A percentile compares a stretch with the other conserved stretches of the same genome.
phyloP scores from a whole-genome alignment of 30 jellyfish, hydroid and myxozoan genomes.

The Rhopilema esculentum region DNA sequence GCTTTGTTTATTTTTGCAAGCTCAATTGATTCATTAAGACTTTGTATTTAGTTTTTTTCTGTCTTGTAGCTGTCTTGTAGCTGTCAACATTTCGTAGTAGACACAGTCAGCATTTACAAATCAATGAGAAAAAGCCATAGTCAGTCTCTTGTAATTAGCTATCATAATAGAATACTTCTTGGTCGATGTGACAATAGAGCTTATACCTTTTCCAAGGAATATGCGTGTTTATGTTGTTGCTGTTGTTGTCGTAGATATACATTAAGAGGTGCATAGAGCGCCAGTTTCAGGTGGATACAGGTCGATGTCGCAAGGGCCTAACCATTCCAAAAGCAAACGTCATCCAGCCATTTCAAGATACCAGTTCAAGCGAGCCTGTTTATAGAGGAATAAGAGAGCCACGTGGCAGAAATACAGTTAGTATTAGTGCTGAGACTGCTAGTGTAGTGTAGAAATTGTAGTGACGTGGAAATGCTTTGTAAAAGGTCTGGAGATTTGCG shows the following conservation, averaged over 20 bases:
- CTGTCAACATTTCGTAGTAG: no score
- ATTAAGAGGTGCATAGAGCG: conserved; percentile 77
- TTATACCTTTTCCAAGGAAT: background rate
- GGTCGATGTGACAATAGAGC: background rate
- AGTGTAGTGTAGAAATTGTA: background rate
- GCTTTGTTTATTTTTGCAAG: no score
- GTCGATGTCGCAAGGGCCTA: conserved; percentile 44
- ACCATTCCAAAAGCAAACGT: conserved; percentile 75
- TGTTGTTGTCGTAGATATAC: conserved; percentile 57
- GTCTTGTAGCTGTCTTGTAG: no score
- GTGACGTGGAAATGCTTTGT: background rate
- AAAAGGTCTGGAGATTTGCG: no score
- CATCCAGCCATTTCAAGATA: conserved; percentile 60
- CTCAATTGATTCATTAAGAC: no score
- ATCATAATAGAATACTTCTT: background rate
- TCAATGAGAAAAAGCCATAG: no score
- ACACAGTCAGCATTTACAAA: no score
- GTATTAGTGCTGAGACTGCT: background rate
- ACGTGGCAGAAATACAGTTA: conserved; percentile 35
- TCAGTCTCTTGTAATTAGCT: no score
- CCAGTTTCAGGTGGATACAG: conserved; percentile 49
- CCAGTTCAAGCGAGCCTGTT: background rate
- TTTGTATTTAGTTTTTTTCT: no score
- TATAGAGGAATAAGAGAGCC: background rate
- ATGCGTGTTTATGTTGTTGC: background rate